Evolutionary conservation across 2,888 invertebrate genomes (phyloP).

Genomic region (Mimachlamys varia): DNA sequence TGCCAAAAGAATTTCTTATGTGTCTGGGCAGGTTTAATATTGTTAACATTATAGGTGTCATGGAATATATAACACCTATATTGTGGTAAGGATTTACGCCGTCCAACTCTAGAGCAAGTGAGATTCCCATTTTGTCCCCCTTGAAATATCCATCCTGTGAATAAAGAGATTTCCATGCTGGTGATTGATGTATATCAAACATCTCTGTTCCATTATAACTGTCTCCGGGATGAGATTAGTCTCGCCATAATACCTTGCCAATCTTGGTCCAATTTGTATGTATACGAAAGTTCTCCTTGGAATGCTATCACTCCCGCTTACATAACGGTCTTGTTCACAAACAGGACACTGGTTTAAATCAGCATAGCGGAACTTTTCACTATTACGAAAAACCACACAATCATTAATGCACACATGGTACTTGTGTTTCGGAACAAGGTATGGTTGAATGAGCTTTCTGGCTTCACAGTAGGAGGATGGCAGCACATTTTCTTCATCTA

Average conservation of each 20-base stretch:
- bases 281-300: not conserved
- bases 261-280: not conserved
- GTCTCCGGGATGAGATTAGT: not conserved
- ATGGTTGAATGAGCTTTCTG: not conserved
- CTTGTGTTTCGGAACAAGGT: not conserved
- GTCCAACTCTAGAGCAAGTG: constrained; percentile 37
- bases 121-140: not conserved
- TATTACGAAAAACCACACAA: not conserved
- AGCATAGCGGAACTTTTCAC: not conserved
- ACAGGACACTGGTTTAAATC: not conserved
- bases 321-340: not conserved
- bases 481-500: not conserved
- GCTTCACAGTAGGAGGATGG: not conserved
- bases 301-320: not conserved
- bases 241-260: not conserved
- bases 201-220: not conserved
- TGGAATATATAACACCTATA: constrained; percentile 42
- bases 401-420: not conserved
- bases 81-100: constrained; percentile 14
- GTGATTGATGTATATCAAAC: not conserved
- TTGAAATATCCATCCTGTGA: not conserved
- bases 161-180: not conserved
- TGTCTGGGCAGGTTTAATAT: constrained; percentile 42
- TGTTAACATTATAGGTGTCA: constrained; percentile 48
- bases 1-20: constrained; percentile 41